Base-by-base conservation (phyloP, 2,888 invertebrate species). In the Marasmarcha lunaedactyla region DNA sequence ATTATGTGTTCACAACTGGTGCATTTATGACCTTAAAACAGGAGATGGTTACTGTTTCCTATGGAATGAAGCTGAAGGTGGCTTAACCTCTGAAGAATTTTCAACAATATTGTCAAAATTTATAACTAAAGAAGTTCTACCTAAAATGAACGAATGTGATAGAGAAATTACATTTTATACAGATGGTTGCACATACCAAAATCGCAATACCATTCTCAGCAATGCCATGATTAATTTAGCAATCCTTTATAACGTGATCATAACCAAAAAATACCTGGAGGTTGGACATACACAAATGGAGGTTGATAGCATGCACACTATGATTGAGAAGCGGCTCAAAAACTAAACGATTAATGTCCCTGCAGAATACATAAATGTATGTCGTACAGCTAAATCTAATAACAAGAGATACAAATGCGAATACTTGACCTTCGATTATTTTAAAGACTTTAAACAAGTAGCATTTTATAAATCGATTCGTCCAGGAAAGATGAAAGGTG, bases 261-360 rank as follows among this genome's bases (percentile, higher is more conserved):
- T 46, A 35, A 42, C 40, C 27, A 45, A 45, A 42, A 48, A 45
- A 35, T 48, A 45, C 39, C 40, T 48, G 15, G 46, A 48, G 30
- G 43, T 45, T 35, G 46, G 43, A n/a, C 48, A 48, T 9, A 48
- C 46, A 20, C 45, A 46, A 35, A 46, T 48, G 45, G 45, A 45
- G 38, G 46, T 41, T 30, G 46, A 46, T 37, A 42, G 41, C 11
- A 44, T 44, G 36, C 47, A 47, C 41, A 36, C 44, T 15, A 13
- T 27, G 34, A 43, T 46, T 37, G 45, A 46, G 34, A 43, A 40
- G 38, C 41, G 42, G 34, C 38, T 46, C 10, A 46, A 43, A 43
- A 40, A 43, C 35, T 37, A 41, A 39, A 13, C 11, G 25, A 25
- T 25, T 25, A 5, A 25, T 25, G 25, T 25, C 25, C 25, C 25